A percentile compares a stretch with the other conserved stretches of the same genome.
phyloP scores from a whole-genome alignment of 2,888 invertebrate genomes.

The Oxyteleia sp. region DNA sequence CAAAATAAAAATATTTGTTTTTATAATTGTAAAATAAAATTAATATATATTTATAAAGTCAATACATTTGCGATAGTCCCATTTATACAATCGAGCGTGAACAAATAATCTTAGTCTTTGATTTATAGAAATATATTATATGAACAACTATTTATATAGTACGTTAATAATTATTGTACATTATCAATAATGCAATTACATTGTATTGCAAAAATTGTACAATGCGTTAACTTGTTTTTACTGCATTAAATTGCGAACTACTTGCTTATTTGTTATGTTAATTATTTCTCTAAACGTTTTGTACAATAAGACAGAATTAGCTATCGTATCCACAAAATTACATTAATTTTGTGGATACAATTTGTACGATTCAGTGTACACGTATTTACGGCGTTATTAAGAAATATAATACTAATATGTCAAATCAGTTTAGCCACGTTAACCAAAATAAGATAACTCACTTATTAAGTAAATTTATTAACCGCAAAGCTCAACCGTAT shows the following conservation, averaged over 20 bases:
- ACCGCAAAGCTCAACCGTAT: conserved; percentile 17
- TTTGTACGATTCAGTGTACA: neutral
- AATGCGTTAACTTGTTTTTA: conserved; percentile 1
- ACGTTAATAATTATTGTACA: conserved; percentile 21
- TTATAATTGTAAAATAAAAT: neutral
- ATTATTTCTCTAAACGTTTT: neutral
- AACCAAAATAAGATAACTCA: neutral
- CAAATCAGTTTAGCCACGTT: neutral
- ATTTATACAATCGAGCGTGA: conserved; percentile 17
- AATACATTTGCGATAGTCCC: conserved; percentile 14
- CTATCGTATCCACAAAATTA: conserved; percentile 1
- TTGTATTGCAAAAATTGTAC: neutral
- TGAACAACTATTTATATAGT: conserved; percentile 14
- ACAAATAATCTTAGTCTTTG: neutral
- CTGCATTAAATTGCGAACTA: no score
- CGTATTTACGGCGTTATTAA: neutral
- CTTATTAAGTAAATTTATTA: conserved; percentile 4
- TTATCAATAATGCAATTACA: conserved; percentile 16
- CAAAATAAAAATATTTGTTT: neutral
- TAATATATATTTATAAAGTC: conserved; percentile 18
- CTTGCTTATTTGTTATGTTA: no score
- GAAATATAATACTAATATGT: neutral
- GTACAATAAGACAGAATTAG: neutral
- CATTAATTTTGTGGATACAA: neutral
- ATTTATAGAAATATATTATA: conserved; percentile 22